phyloP scores from a whole-genome alignment of 2,888 invertebrate species.

The Bibio marci region DNA sequence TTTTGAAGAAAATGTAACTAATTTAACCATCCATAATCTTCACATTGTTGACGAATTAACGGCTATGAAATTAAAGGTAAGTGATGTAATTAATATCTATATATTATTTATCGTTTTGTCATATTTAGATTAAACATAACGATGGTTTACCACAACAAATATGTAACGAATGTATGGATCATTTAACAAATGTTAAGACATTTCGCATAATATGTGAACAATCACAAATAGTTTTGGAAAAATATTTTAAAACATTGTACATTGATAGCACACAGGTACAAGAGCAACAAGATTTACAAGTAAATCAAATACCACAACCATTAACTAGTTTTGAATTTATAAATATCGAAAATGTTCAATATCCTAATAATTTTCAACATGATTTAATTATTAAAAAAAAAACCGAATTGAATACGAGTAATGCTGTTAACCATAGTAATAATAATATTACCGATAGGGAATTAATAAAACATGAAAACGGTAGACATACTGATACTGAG shows the following conservation, averaged over 20 bases:
- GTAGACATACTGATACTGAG: too few relatives aligned
- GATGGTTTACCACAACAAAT: conserved; percentile 5
- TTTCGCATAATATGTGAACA: not conserved
- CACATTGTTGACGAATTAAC: conserved; percentile 3
- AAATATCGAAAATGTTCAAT: not conserved
- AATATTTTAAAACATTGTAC: not conserved
- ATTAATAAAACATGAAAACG: too few relatives aligned
- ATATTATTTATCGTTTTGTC: not conserved
- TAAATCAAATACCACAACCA: too few relatives aligned
- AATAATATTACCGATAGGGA: too few relatives aligned
- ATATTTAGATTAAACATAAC: not conserved
- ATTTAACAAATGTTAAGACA: not conserved
- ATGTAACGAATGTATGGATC: conserved; percentile 5
- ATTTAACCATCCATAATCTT: not conserved
- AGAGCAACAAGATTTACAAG: too few relatives aligned
- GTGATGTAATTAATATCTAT: not conserved
- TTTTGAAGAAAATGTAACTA: not conserved
- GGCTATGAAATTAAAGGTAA: conserved; percentile 1
- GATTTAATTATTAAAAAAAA: not conserved
- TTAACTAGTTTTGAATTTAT: conserved; percentile 2
- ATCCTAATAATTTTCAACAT: not conserved
- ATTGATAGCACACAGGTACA: too few relatives aligned
- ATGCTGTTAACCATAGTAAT: not conserved
- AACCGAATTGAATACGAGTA: not conserved
- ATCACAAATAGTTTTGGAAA: not conserved